Conservation (phyloP, 2,888 invertebrate genomes). For the Galerucella pusilla region DNA sequence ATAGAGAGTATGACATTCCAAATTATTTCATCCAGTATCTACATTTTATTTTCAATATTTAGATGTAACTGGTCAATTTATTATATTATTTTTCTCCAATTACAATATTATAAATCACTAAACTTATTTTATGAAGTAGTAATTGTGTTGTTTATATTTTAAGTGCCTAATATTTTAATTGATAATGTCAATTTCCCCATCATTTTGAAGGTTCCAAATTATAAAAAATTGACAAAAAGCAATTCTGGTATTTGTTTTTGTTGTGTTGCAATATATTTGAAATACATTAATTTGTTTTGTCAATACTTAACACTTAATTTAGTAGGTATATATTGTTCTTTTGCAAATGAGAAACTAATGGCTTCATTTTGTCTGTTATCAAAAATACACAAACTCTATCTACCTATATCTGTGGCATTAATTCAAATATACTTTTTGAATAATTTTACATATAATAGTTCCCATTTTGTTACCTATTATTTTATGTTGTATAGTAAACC, state of each 20-base stretch:
- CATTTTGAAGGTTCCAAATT: not conserved
- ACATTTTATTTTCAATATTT: not conserved
- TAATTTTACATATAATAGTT: no score
- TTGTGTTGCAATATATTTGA: no score
- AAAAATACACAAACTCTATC: no score
- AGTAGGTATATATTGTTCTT: no score
- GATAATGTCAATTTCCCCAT: not conserved
- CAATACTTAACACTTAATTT: no score
- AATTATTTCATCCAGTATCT: not conserved
- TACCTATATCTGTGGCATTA: no score
- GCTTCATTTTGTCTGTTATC: no score
- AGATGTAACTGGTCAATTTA: not conserved
- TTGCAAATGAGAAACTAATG: no score
- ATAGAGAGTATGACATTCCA: conserved; percentile 7
- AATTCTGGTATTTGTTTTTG: not conserved
- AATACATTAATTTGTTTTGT: no score
- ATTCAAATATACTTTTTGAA: no score
- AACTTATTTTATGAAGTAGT: not conserved
- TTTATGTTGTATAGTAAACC: no score
- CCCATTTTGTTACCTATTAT: no score
- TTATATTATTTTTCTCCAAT: not conserved
- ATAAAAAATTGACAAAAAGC: not conserved
- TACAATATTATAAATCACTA: not conserved
- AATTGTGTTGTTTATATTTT: not conserved
- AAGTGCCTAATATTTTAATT: not conserved